Base-by-base conservation (phyloP, 2,888 invertebrate genomes). In the Biston betularia region DNA sequence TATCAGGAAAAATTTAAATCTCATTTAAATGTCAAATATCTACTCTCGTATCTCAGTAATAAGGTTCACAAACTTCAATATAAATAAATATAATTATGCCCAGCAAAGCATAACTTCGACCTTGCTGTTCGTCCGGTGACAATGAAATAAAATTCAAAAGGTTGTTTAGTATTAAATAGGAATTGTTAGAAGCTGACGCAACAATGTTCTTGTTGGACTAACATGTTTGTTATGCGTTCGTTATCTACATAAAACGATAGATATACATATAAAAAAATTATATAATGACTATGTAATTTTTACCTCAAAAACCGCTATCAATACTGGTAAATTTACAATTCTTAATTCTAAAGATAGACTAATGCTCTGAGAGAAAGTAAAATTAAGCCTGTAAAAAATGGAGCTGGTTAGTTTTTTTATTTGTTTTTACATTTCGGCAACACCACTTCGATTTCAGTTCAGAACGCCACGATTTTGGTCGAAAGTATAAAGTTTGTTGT, bases 101-200 rank as follows among this genome's bases (percentile, higher is more conserved):
- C 58, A 53, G 34, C 44, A 64, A 44, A 35, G 57, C 14, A 40
- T 57, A 54, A 54, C 46, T 44, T 38, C 45, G 49, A 70, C 50
- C 54, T 54, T 68, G 40, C 33, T 35, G 40, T 54, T 24, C 35
- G 24, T 56, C 63, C 55, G 55, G 14, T 33, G 48, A 67, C 34
- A 56, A 63, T 61, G 54, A 58, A 52, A 49, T 44, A 49, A 49
- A 42, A 63, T 56, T 49, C 35, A 52, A 52, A 50, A 57, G 57
- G 63, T 55, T 33, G 15, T 63, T 48, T 48, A n/a, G 24, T 14
- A 24, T 38, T 24, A 24, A 42, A 56, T 52, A 45, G 6, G 45
- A 45, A 61, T 61, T 45, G 53, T 45, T 45, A 38, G 5, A 12
- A 46, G 14, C 40, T 55, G 40, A 52, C 44, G 56, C 56, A 56